Evolutionary conservation across 2,113 vertebrate species (phyloP).

Genomic region (Hepsetus odoe): DNA sequence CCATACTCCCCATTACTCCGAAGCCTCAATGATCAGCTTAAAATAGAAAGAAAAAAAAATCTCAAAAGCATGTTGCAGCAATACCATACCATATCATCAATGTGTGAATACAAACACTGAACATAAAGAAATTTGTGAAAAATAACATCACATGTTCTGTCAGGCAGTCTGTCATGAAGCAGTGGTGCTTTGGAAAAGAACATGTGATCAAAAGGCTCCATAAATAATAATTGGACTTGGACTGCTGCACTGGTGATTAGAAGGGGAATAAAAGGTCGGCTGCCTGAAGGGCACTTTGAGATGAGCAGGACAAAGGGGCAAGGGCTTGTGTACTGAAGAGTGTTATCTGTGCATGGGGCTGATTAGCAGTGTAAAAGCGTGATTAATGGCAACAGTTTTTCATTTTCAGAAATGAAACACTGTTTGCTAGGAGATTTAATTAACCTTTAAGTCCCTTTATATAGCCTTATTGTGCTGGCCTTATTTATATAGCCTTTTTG

Average conservation of each 20-base stretch:
- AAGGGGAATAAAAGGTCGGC: constrained; percentile 19
- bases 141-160: neutral
- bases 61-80: too few relatives aligned
- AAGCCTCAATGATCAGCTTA: too few relatives aligned
- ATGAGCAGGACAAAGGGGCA: neutral
- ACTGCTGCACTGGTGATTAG: neutral
- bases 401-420: neutral
- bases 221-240: constrained; percentile 8
- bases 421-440: constrained; percentile 14
- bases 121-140: too few relatives aligned
- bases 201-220: neutral
- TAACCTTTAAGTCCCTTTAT: constrained; percentile 3
- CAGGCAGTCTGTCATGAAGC: neutral
- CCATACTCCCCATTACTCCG: too few relatives aligned
- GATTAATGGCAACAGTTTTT: neutral
- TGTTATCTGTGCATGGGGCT: neutral
- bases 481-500: neutral
- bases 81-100: too few relatives aligned
- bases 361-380: constrained; percentile 15
- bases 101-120: neutral
- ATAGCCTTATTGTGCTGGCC: neutral
- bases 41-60: too few relatives aligned
- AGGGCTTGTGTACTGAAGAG: neutral
- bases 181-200: neutral
- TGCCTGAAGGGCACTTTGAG: neutral